Conservation (phyloP, 2,113 vertebrate genomes). For the Oophaga pumilio region DNA sequence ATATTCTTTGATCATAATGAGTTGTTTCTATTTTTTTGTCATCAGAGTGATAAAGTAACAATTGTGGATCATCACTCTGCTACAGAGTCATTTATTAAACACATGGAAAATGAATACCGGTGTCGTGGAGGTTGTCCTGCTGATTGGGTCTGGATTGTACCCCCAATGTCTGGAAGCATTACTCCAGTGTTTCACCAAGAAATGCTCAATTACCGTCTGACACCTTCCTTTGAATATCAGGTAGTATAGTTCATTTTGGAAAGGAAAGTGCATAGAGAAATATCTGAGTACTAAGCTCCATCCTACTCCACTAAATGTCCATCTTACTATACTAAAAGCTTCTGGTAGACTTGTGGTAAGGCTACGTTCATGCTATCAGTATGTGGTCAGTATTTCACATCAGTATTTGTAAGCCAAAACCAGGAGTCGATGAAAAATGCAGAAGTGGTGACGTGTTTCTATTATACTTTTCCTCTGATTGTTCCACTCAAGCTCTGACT, state of each 20-base stretch:
- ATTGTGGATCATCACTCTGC: constrained; percentile 98
- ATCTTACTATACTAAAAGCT: too few species aligned
- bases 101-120: constrained; percentile 96
- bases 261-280: background rate
- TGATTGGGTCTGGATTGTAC: constrained; percentile 98
- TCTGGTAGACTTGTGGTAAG: too few species aligned
- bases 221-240: constrained; percentile 97
- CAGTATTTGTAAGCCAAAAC: too few species aligned
- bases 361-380: too few species aligned
- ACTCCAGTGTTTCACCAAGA: constrained; percentile 98
- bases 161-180: constrained; percentile 96
- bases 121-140: constrained; percentile 93
- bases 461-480: too few species aligned
- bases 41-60: constrained; percentile 93
- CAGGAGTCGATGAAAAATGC: too few species aligned
- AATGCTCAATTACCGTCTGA: constrained; percentile 97
- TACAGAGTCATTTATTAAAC: constrained; percentile 98
- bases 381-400: too few species aligned
- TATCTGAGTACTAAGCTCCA: background rate
- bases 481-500: too few species aligned
- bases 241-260: constrained; percentile 68
- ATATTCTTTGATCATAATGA: background rate
- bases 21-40: constrained; percentile 1
- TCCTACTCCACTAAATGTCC: background rate
- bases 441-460: too few species aligned